phyloP scores from a whole-genome alignment of 2,797 vertebrate genomes.

The Poecilia velifera region DNA sequence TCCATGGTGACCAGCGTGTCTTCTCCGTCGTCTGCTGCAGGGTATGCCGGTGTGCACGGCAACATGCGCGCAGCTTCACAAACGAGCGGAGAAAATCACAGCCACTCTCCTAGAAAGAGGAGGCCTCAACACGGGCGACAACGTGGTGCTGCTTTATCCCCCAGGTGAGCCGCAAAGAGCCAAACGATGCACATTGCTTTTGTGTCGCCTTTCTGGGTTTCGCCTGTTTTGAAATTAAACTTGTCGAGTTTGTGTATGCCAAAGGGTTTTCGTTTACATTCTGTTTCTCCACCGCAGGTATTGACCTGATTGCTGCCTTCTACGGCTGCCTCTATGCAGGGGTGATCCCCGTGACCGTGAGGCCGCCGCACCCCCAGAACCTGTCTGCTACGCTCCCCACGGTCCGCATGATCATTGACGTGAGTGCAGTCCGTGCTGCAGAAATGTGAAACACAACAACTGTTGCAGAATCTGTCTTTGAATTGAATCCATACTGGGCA shows the following conservation, averaged over 20 bases:
- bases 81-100: constrained; percentile 94
- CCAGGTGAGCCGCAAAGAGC: constrained; percentile 82
- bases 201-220: background rate
- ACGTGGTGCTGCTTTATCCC: constrained; percentile 97
- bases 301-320: constrained; percentile 93
- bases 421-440: constrained; percentile 58
- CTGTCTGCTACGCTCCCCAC: constrained; percentile 94
- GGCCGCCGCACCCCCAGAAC: constrained; percentile 96
- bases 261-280: background rate
- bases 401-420: constrained; percentile 95
- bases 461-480: background rate
- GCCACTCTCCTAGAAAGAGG: constrained; percentile 92
- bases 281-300: constrained; percentile 59
- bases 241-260: background rate
- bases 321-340: constrained; percentile 96
- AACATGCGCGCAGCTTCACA: constrained; percentile 94
- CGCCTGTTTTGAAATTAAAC: fast-evolving
- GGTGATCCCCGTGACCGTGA: constrained; percentile 94
- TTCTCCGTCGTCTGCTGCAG: constrained; percentile 70
- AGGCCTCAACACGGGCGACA: constrained; percentile 96
- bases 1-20: constrained; percentile 14
- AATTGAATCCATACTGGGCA: background rate
- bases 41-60: constrained; percentile 92
- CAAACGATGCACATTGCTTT: background rate
- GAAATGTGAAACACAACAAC: background rate